Conservation (phyloP, 2,888 invertebrate species). For the Brachyptera risi region DNA sequence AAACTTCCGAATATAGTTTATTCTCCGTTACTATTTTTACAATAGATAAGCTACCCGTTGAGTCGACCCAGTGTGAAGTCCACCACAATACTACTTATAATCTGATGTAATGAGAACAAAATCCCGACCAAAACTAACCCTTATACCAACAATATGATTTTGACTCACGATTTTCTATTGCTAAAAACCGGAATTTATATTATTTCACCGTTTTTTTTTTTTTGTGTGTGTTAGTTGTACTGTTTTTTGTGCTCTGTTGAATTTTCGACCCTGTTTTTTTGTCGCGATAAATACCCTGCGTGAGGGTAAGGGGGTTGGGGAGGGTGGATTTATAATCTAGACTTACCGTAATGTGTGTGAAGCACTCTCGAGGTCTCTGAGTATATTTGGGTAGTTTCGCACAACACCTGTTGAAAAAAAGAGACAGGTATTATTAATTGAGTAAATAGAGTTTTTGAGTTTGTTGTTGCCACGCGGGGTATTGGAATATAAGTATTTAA, state of each 20-base stretch:
- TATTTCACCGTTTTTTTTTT: slow-evolving; percentile 14
- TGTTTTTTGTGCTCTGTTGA: slow-evolving; percentile 17
- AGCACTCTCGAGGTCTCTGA: background rate
- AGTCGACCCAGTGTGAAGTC: background rate
- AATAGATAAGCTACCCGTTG: too few relatives aligned
- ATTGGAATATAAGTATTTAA: too few relatives aligned
- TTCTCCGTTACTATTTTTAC: too few relatives aligned
- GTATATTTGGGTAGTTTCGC: background rate
- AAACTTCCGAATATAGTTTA: too few relatives aligned
- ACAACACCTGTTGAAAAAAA: background rate
- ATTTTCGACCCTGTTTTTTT: slow-evolving; percentile 7
- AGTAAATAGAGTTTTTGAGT: background rate
- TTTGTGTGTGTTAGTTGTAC: background rate
- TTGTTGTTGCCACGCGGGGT: too few relatives aligned
- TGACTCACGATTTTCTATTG: slow-evolving; percentile 9
- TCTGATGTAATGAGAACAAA: slow-evolving; percentile 12
- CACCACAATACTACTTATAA: slow-evolving; percentile 13
- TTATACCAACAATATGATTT: slow-evolving; percentile 1
- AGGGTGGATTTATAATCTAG: background rate
- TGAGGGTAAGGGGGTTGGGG: too few relatives aligned
- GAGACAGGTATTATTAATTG: slow-evolving; percentile 12
- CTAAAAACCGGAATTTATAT: slow-evolving; percentile 18
- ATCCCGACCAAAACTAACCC: slow-evolving; percentile 1
- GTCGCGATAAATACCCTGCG: slow-evolving; percentile 5
- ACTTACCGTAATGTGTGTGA: background rate